Conservation (phyloP, 2,113 vertebrate species). For the Thermophis baileyi region DNA sequence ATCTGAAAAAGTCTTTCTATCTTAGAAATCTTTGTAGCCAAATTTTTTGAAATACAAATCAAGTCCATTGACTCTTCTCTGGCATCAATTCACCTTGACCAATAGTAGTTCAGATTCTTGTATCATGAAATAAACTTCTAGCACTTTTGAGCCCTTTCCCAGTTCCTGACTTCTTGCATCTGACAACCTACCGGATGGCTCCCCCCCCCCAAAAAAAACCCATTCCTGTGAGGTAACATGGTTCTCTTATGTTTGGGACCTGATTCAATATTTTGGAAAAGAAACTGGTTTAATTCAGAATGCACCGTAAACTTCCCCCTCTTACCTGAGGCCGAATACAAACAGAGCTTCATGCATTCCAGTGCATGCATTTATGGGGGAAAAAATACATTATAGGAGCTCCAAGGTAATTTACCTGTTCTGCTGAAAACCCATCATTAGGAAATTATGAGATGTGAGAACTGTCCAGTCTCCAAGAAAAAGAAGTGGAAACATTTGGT, state of each 20-base stretch:
- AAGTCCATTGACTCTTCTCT: not conserved
- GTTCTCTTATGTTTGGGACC: not conserved
- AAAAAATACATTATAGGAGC: not conserved
- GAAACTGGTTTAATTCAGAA: not conserved
- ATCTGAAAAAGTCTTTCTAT: not conserved
- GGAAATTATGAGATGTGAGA: not conserved
- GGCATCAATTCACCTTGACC: no score
- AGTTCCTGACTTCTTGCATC: no score
- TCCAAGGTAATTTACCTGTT: not conserved
- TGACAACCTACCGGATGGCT: not conserved
- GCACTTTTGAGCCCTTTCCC: no score
- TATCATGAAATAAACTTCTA: no score
- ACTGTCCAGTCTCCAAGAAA: not conserved
- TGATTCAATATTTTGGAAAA: no score
- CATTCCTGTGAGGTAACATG: accelerated
- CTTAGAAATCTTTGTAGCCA: not conserved
- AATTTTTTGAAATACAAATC: not conserved
- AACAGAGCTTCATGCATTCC: not conserved
- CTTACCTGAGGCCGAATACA: not conserved
- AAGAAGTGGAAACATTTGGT: not conserved
- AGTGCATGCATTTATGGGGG: not conserved
- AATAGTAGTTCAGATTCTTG: no score
- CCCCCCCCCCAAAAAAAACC: not conserved
- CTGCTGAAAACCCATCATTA: not conserved
- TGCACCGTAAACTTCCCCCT: not conserved